Evolutionary conservation across 1,140 invertebrate genomes (phyloP).

Genomic region (Nilaparvata lugens): DNA sequence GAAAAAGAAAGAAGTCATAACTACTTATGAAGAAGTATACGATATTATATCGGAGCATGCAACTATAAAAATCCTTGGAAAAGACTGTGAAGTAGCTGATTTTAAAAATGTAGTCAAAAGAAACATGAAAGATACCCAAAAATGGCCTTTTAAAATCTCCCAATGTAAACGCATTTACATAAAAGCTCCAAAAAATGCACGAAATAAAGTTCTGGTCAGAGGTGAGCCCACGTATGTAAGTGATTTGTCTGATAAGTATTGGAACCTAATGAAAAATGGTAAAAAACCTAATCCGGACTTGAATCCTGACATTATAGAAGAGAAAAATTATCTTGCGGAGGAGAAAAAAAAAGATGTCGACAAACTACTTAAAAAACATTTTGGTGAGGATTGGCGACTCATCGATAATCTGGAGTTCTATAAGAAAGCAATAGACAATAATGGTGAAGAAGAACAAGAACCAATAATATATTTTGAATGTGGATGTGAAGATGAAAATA

Average conservation of each 20-base stretch:
- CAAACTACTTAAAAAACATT: slow-evolving; percentile 12
- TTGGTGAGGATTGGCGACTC: slow-evolving; percentile 11
- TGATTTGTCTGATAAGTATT: neutral
- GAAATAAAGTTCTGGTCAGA: slow-evolving; percentile 8
- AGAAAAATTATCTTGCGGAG: neutral
- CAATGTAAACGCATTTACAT: slow-evolving; percentile 15
- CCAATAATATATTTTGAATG: no score
- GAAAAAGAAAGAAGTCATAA: slow-evolving; percentile 24
- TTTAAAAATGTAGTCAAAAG: slow-evolving; percentile 7
- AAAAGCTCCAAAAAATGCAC: slow-evolving; percentile 11
- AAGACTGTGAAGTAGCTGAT: slow-evolving; percentile 5
- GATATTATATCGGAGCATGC: slow-evolving; percentile 16
- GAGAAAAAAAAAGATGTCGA: slow-evolving; percentile 9
- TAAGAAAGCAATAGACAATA: no score
- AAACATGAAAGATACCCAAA: neutral
- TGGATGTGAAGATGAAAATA: no score
- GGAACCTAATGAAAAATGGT: neutral
- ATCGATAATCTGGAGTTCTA: no score
- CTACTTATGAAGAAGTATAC: slow-evolving; percentile 9
- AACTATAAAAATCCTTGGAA: slow-evolving; percentile 13
- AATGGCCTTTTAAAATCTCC: slow-evolving; percentile 19
- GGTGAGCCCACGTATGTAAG: slow-evolving; percentile 9
- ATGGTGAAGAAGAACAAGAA: no score
- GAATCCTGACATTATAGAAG: neutral
- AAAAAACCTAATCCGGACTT: neutral